These are phyloP conservation scores for Mythimna impura DNA, from an alignment of 2,888 invertebrate genomes.

Conservation along the genomic window DNA sequence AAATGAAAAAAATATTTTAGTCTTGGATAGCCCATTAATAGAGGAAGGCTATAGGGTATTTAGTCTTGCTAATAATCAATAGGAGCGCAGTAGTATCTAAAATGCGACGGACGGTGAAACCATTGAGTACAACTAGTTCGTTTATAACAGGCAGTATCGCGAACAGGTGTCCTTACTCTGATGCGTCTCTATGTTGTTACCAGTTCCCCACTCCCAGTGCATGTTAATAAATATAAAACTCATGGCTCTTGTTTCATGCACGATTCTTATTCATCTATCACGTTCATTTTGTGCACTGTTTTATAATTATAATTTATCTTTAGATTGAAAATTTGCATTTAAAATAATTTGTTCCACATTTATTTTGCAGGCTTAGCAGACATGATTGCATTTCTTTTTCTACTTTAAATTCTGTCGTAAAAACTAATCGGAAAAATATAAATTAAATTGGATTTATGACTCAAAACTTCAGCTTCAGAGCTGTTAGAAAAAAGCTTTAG, in stretches of 20 bases:
- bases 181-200: background rate
- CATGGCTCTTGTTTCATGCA: background rate
- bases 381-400: slow-evolving; percentile 13
- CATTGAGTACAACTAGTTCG: background rate
- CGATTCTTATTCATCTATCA: background rate
- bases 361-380: background rate
- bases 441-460: background rate
- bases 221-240: background rate
- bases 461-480: background rate
- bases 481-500: background rate
- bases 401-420: background rate
- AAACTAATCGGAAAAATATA: slow-evolving; percentile 22
- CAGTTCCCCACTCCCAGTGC: background rate
- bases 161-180: background rate
- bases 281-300: background rate
- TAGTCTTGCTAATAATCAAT: no score
- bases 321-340: background rate
- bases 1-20: no score
- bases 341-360: background rate
- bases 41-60: no score
- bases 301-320: background rate
- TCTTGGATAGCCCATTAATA: no score
- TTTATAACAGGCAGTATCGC: background rate
- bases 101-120: no score
- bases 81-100: no score